Evolutionary conservation across 2,888 invertebrate species (phyloP).

Genomic region (Steinernema hermaphroditum): DNA sequence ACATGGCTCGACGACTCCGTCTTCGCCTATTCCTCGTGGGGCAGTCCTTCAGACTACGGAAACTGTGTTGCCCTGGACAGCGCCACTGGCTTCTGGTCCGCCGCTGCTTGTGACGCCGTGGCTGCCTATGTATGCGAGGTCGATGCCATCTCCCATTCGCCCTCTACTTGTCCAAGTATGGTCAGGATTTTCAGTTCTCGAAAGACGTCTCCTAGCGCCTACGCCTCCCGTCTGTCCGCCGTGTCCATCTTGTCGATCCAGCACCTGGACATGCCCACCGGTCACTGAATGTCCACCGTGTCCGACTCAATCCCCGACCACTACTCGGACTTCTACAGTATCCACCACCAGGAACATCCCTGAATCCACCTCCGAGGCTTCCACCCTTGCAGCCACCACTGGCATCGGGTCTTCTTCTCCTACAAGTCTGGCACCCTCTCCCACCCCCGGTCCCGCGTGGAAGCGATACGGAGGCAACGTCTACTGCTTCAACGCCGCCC

Average conservation of each 20-base stretch:
- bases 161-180: neutral
- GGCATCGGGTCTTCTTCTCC: too few species aligned
- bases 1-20: neutral
- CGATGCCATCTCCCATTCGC: neutral
- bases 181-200: too few species aligned
- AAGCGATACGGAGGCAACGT: neutral
- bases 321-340: neutral
- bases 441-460: neutral
- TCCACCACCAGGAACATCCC: neutral
- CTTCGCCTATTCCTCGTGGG: neutral
- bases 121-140: neutral
- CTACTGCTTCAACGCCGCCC: neutral
- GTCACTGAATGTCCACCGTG: neutral
- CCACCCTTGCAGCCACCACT: too few species aligned
- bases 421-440: too few species aligned
- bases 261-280: neutral
- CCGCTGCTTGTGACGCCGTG: neutral
- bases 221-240: neutral
- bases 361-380: too few species aligned
- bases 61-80: neutral
- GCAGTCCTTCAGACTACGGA: neutral
- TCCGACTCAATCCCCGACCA: neutral
- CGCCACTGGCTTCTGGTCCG: neutral
- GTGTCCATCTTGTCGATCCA: neutral
- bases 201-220: neutral